Percentiles rank a stretch among this genome's conserved stretches.
Evolutionary conservation across 1,140 invertebrate genomes (phyloP).

Genomic region (Drosophila persimilis): DNA sequence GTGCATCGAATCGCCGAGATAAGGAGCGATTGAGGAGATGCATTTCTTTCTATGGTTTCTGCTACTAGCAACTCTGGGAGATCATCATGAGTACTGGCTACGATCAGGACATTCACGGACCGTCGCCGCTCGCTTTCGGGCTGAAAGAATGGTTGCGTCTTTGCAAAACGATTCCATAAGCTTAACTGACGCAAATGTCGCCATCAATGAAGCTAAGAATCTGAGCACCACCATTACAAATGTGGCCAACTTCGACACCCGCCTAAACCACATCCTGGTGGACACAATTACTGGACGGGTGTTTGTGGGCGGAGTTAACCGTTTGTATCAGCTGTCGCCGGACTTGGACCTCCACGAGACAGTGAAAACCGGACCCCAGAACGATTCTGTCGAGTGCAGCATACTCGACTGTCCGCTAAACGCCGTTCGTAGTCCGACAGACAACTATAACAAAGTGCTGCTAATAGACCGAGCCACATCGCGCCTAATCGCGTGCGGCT

Average conservation of each 20-base stretch:
- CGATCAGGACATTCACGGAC: background rate
- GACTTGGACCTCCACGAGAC: constrained; percentile 91
- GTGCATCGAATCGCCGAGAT: constrained; percentile 13
- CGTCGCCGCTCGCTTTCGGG: constrained; percentile 21
- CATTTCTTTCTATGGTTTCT: constrained; percentile 58
- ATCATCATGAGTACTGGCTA: constrained; percentile 19
- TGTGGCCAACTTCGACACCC: constrained; percentile 72
- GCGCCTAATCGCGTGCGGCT: constrained; percentile 96
- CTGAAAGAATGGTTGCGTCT: background rate
- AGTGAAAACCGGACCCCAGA: constrained; percentile 94
- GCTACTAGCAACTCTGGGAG: constrained; percentile 42
- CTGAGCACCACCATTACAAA: constrained; percentile 69
- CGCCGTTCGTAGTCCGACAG: constrained; percentile 88
- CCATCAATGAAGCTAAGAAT: constrained; percentile 29
- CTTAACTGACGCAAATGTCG: constrained; percentile 43
- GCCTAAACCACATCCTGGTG: constrained; percentile 92
- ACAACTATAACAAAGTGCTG: constrained; percentile 98
- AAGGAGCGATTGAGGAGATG: constrained; percentile 53
- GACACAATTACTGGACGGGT: constrained; percentile 95
- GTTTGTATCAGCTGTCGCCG: constrained; percentile 95
- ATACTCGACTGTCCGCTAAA: constrained; percentile 91
- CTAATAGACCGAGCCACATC: constrained; percentile 96
- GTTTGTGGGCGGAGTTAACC: constrained; percentile 97
- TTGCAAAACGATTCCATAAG: constrained; percentile 18
- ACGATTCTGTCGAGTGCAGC: constrained; percentile 95